A percentile compares a stretch with the other conserved stretches of the same genome.
These are phyloP conservation scores for Diplolepis rosae DNA, from an alignment of 2,888 invertebrate species.

Conservation along the genomic window DNA sequence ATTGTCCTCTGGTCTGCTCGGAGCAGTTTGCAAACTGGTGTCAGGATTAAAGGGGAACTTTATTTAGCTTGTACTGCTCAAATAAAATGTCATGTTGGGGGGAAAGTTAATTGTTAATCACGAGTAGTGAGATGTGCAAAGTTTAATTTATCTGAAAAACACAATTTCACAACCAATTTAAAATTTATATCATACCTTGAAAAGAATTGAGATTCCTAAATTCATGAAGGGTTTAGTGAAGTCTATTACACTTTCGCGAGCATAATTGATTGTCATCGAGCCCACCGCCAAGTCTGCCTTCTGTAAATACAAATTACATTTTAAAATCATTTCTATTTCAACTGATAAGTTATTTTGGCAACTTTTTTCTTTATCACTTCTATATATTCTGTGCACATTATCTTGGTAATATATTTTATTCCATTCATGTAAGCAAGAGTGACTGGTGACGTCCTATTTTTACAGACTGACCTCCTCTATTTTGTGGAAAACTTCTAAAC, in stretches of 20 bases:
- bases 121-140: background rate
- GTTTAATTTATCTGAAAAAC: background rate
- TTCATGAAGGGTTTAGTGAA: conserved; percentile 96
- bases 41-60: conserved; percentile 30
- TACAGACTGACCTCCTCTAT: conserved; percentile 23
- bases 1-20: conserved; percentile 30
- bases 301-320: conserved; percentile 74
- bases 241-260: conserved; percentile 91
- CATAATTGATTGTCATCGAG: conserved; percentile 92
- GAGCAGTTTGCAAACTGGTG: conserved; percentile 30
- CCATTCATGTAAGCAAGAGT: conserved; percentile 1
- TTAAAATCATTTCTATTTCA: background rate
- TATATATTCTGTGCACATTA: conserved; percentile 3
- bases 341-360: background rate
- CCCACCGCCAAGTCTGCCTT: conserved; percentile 92
- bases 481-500: conserved; percentile 46
- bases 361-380: background rate
- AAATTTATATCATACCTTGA: conserved; percentile 78
- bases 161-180: background rate
- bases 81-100: conserved; percentile 12
- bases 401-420: conserved; percentile 18
- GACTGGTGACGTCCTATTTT: conserved; percentile 19
- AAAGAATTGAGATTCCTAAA: conserved; percentile 90
- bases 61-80: conserved; percentile 10
- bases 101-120: conserved; percentile 16